Conservation (phyloP, 2,888 invertebrate species). For the Brenthis daphne region DNA sequence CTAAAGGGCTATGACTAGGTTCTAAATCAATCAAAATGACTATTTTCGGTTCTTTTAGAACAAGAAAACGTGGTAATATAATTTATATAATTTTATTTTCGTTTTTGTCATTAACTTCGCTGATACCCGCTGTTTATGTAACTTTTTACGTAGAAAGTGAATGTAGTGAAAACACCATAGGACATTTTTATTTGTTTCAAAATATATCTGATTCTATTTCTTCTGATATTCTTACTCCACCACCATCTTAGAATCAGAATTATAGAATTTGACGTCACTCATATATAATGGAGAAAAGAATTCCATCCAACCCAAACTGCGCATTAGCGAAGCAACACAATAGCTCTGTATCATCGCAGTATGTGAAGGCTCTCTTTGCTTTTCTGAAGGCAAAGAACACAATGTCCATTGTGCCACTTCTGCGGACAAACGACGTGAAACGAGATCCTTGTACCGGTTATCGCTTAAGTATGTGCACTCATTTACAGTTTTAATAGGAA, state of each 20-base stretch:
- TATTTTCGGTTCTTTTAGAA: slow-evolving; percentile 30
- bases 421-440: slow-evolving; percentile 58
- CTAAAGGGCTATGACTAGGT: slow-evolving; percentile 17
- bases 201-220: slow-evolving; percentile 40
- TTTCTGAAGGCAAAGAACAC: slow-evolving; percentile 58
- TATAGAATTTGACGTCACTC: slow-evolving; percentile 21
- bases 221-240: slow-evolving; percentile 42
- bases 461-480: slow-evolving; percentile 38
- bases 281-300: slow-evolving; percentile 16
- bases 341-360: slow-evolving; percentile 55
- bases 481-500: slow-evolving; percentile 7
- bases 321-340: slow-evolving; percentile 51
- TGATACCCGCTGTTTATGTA: slow-evolving; percentile 61
- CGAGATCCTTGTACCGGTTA: slow-evolving; percentile 53
- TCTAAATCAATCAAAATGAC: slow-evolving; percentile 33
- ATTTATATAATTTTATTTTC: slow-evolving; percentile 52
- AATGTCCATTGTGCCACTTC: slow-evolving; percentile 71
- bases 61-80: slow-evolving; percentile 40
- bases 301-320: slow-evolving; percentile 14
- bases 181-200: slow-evolving; percentile 51
- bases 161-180: slow-evolving; percentile 59
- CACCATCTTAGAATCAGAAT: slow-evolving; percentile 18
- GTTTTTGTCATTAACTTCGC: slow-evolving; percentile 53
- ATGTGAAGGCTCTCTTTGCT: slow-evolving; percentile 61
- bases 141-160: slow-evolving; percentile 50